Evolutionary conservation across 1,140 invertebrate genomes (phyloP), one percentile per base, ranked within the genome.

Genomic region (Drosophila obscura): DNA sequence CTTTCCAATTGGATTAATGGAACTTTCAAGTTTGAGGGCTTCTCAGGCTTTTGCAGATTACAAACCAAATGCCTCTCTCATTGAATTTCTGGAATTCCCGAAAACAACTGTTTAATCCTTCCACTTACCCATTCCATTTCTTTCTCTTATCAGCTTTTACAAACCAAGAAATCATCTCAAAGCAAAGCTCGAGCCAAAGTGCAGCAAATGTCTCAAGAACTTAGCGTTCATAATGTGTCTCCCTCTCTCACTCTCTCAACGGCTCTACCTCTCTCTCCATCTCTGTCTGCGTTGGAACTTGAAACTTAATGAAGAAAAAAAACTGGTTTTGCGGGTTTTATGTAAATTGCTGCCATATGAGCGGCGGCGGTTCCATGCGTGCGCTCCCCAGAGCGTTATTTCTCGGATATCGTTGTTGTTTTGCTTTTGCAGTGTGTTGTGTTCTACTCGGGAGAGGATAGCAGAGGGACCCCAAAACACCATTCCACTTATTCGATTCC

Each of bases 281-380:
- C 35, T 75, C 43, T 55, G 22, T 43, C 43, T 45, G 50, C 22
- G 44, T 55, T 77, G 64, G 48, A 75, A 69, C 64, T 77, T 62
- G 73, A 69, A 69, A 76, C 52, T 76, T 55, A 56, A 63, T 72
- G 57, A 44, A 52, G 43, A 69, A 50, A 55, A 71, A 53, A 76
- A 87, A 87, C 82, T 71, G 82, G 82, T 87, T 87, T 82, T 88
- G 83, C 82, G 72, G 73, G 82, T 87, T 87, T 87, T 88, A 87
- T 87, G 83, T 87, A 87, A 87, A 87, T 87, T 73, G 82, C 57
- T 73, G 79, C 79, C 79, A 81, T 80, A 80, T 77, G 78, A 81
- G 78, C 62, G 50, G 57, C 73, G 64, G 55, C 49, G 59, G 24
- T n/a, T 13, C 35, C 35, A 39, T 24, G 67, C 67, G 68, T 63